These are phyloP conservation scores for Thyatira batis DNA, from an alignment of 2,888 invertebrate genomes.

Conservation along the genomic window DNA sequence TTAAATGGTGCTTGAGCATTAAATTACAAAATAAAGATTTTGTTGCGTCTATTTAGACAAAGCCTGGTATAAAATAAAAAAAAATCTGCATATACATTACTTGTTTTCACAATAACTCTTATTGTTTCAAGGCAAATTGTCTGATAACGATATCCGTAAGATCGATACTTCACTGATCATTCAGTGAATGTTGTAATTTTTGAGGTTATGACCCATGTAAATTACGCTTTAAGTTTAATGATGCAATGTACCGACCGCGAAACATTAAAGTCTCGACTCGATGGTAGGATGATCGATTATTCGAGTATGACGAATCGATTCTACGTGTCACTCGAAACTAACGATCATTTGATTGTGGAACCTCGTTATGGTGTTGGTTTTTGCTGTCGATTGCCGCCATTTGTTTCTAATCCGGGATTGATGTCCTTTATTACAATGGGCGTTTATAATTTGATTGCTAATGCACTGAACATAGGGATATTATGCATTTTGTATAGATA, in stretches of 20 bases:
- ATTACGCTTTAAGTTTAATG: constrained; percentile 1
- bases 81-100: not conserved
- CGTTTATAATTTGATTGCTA: constrained; percentile 8
- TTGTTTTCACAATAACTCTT: not conserved
- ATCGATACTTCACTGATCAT: not conserved
- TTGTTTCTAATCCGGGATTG: constrained; percentile 16
- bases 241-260: constrained; percentile 45
- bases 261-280: constrained; percentile 60
- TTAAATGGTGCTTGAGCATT: not conserved
- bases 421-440: constrained; percentile 10
- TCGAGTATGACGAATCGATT: constrained; percentile 53
- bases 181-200: not conserved
- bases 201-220: constrained; percentile 4
- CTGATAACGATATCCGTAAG: not conserved
- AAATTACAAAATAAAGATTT: not conserved
- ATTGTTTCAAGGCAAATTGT: constrained; percentile 2
- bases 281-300: constrained; percentile 60
- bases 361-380: constrained; percentile 35
- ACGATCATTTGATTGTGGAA: constrained; percentile 44
- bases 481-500: not conserved
- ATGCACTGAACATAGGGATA: not conserved
- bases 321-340: constrained; percentile 36
- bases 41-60: not conserved
- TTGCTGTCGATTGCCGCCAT: constrained; percentile 14
- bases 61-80: not conserved